Percentiles rank a stretch among this genome's conserved stretches.
phyloP scores from a whole-genome alignment of 1,140 invertebrate species.

The Camponotus floridanus region DNA sequence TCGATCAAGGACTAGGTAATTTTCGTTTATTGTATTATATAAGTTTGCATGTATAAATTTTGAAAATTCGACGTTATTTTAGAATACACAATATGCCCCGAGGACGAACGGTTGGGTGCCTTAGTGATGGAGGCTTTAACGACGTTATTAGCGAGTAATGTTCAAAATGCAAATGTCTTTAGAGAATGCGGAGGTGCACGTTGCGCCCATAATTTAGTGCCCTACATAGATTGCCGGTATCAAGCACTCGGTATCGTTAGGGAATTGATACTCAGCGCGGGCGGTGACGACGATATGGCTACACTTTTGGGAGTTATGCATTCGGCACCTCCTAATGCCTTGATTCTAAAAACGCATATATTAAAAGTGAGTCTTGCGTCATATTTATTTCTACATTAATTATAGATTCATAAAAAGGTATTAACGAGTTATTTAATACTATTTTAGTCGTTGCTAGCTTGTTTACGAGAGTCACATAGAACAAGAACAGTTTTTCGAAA shows the following conservation, averaged over 20 bases:
- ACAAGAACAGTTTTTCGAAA: constrained; percentile 98
- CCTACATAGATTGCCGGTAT: constrained; percentile 93
- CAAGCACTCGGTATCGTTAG: constrained; percentile 93
- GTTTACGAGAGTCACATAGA: constrained; percentile 97
- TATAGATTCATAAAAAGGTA: not conserved
- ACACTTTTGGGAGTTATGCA: constrained; percentile 96
- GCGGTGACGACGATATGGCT: constrained; percentile 98
- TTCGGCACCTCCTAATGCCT: constrained; percentile 91
- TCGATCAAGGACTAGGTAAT: constrained; percentile 83
- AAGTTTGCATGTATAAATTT: not conserved
- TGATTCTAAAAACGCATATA: constrained; percentile 96
- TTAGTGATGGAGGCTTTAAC: constrained; percentile 96
- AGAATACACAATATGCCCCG: constrained; percentile 87
- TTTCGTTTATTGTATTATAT: not conserved
- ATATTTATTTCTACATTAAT: not conserved
- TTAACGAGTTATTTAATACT: not conserved
- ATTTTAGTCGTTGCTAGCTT: constrained; percentile 91
- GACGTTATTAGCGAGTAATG: constrained; percentile 92
- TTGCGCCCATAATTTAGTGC: constrained; percentile 96
- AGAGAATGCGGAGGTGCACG: constrained; percentile 96
- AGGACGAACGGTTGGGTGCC: constrained; percentile 93
- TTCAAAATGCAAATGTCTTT: constrained; percentile 96
- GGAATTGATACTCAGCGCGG: constrained; percentile 95
- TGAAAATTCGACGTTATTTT: constrained; percentile 34
- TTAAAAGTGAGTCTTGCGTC: constrained; percentile 89